A percentile compares a stretch with the other conserved stretches of the same genome.
phyloP scores from a whole-genome alignment of 2,888 invertebrate species.

The Macrophya annulata region DNA sequence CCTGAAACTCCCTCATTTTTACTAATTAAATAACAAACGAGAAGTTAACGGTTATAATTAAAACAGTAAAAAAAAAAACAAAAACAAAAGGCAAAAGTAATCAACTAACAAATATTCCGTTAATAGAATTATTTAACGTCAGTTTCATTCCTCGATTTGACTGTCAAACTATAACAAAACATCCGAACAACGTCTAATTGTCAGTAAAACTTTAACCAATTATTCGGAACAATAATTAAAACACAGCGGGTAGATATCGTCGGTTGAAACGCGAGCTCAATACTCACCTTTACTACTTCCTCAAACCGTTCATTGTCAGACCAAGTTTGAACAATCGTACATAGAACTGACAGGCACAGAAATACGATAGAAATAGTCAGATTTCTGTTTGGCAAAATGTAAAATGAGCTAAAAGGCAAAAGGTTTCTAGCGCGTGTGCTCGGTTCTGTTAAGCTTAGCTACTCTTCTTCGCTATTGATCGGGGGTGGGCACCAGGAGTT shows the following conservation, averaged over 20 bases:
- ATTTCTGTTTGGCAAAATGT: background rate
- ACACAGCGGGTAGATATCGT: background rate
- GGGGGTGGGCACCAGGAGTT: conserved; percentile 51
- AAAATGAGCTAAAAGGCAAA: conserved; percentile 24
- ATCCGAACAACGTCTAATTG: background rate
- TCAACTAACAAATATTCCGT: background rate
- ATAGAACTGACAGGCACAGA: conserved; percentile 32
- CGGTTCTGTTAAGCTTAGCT: conserved; percentile 50
- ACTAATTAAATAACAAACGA: conserved; percentile 36
- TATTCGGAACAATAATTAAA: conserved; percentile 13
- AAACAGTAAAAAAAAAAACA: background rate
- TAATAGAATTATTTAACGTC: conserved; percentile 28
- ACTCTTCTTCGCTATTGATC: conserved; percentile 55
- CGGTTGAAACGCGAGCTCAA: background rate
- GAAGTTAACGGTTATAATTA: background rate
- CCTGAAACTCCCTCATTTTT: background rate
- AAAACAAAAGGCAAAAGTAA: too few species aligned
- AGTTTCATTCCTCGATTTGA: background rate
- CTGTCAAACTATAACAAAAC: conserved; percentile 38
- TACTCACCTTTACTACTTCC: background rate
- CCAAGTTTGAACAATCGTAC: background rate
- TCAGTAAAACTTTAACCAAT: conserved; percentile 31
- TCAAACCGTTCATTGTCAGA: background rate
- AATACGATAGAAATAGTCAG: background rate
- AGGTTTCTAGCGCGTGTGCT: conserved; percentile 46